Conservation (phyloP, 2,113 vertebrate species). For the Micronycteris hirsuta region DNA sequence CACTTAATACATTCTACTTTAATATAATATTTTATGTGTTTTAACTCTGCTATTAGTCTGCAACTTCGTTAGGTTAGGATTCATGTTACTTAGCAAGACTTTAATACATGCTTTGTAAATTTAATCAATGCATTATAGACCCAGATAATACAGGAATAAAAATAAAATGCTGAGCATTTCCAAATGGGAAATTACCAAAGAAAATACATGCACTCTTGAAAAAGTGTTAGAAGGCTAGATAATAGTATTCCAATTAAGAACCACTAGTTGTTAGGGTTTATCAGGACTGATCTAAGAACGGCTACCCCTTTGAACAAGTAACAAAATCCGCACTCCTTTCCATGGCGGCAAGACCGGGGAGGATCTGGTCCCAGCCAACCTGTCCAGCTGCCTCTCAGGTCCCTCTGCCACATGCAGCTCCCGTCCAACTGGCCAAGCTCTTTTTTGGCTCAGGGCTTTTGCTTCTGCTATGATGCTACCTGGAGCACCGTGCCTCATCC, state of each 20-base stretch:
- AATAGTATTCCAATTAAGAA: conserved; percentile 23
- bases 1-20: neutral
- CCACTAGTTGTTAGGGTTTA: neutral
- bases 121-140: neutral
- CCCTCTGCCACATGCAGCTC: neutral
- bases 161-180: neutral
- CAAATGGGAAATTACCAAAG: neutral
- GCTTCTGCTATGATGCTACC: neutral
- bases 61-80: neutral
- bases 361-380: neutral
- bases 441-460: neutral
- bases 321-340: neutral
- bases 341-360: neutral
- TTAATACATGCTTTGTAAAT: neutral
- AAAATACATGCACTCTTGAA: neutral
- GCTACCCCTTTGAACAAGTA: neutral
- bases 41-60: conserved; percentile 11
- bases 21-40: neutral
- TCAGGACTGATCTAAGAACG: neutral
- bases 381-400: neutral
- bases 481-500: neutral
- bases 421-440: neutral
- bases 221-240: neutral
- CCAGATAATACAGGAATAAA: neutral
- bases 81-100: neutral